Evolutionary conservation across 2,797 vertebrate species (phyloP).

Genomic region (Anisognathus igniventris): DNA sequence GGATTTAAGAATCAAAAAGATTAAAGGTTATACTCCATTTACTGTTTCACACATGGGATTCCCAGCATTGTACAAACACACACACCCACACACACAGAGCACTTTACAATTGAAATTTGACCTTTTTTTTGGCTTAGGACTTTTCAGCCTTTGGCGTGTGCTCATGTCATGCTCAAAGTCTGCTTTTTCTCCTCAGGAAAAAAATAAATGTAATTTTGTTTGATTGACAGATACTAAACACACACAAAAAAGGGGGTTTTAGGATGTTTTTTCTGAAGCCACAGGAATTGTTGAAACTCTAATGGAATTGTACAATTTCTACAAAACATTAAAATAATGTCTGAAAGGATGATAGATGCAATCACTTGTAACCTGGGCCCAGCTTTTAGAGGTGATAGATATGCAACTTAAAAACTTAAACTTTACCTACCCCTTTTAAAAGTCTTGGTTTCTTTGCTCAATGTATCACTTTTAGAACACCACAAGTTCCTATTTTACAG

Average conservation of each 20-base stretch:
- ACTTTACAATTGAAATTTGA: neutral
- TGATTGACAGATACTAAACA: neutral
- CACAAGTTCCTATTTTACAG: neutral
- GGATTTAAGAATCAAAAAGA: neutral
- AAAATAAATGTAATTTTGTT: neutral
- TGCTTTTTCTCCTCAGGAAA: neutral
- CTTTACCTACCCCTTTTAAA: neutral
- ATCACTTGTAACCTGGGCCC: neutral
- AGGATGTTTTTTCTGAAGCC: neutral
- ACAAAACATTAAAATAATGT: neutral
- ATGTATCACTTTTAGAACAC: neutral
- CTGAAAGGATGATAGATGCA: neutral
- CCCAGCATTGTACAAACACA: neutral
- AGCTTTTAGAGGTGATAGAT: neutral
- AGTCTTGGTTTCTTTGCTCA: neutral
- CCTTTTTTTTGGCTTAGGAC: neutral
- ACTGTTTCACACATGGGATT: neutral
- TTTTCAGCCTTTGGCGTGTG: neutral
- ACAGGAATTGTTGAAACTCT: neutral
- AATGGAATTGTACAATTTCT: neutral
- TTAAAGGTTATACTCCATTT: neutral
- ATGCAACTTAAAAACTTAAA: neutral
- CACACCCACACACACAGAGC: neutral
- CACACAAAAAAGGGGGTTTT: neutral
- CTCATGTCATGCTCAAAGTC: neutral